Conservation (phyloP, 2,797 vertebrate genomes). For the Aphelocoma californica region DNA sequence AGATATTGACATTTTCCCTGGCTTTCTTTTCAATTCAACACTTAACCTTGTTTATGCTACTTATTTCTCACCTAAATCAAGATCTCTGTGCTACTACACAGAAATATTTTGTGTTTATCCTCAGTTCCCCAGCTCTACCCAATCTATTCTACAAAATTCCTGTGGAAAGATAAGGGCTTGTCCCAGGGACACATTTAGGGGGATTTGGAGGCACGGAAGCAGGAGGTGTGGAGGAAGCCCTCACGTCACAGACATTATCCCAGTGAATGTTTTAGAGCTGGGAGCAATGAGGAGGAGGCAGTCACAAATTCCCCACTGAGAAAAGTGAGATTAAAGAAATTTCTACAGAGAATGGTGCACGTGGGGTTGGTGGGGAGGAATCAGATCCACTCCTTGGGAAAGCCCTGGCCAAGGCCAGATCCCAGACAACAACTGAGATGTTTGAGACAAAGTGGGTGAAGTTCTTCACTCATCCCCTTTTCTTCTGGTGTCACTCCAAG, state of each 20-base stretch:
- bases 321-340: background rate
- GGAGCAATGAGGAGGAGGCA: background rate
- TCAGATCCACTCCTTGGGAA: rapidly evolving
- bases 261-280: background rate
- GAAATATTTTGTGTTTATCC: background rate
- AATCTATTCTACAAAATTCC: background rate
- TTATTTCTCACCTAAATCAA: slow-evolving; percentile 3
- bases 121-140: background rate
- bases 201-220: background rate
- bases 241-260: background rate
- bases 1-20: background rate
- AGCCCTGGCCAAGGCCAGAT: background rate
- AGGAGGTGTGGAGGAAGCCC: background rate
- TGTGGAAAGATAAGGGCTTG: rapidly evolving
- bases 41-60: background rate
- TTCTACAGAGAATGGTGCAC: rapidly evolving
- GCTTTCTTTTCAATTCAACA: background rate
- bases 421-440: rapidly evolving
- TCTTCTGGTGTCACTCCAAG: background rate
- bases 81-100: background rate
- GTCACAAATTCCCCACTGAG: background rate
- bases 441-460: background rate
- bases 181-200: background rate
- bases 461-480: background rate
- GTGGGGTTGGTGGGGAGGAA: rapidly evolving